Evolutionary conservation across 2,113 vertebrate species (phyloP).

Genomic region (Leptocoma aspasia): DNA sequence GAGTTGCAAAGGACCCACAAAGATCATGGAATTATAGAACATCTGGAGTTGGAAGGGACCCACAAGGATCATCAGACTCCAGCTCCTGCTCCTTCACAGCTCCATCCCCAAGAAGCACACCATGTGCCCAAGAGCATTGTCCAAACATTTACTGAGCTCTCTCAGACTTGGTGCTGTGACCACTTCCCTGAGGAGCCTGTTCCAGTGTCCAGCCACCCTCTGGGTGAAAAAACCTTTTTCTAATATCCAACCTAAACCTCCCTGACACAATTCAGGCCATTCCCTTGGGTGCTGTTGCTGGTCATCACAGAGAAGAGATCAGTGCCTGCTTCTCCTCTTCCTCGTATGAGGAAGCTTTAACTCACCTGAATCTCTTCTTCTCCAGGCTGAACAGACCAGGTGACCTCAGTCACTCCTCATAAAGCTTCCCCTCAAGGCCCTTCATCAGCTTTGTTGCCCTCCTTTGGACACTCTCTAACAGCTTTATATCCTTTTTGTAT

Average conservation of each 20-base stretch:
- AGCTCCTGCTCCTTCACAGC: not conserved
- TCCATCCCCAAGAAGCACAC: not conserved
- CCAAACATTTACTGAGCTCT: not conserved
- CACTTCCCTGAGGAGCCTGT: not conserved
- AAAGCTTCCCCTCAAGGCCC: accelerated
- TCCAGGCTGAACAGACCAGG: not conserved
- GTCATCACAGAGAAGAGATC: not conserved
- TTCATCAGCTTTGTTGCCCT: not conserved
- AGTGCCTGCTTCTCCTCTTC: not conserved
- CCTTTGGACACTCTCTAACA: accelerated
- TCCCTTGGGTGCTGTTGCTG: not conserved
- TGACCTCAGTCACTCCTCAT: accelerated
- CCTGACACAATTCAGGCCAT: not conserved
- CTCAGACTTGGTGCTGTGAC: not conserved
- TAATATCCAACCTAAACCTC: not conserved
- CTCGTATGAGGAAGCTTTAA: too few relatives aligned
- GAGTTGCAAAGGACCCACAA: not conserved
- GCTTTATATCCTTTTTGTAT: accelerated
- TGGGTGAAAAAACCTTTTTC: not conserved
- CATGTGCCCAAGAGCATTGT: not conserved
- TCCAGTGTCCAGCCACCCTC: accelerated
- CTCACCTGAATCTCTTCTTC: not conserved
- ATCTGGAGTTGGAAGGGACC: not conserved
- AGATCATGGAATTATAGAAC: not conserved
- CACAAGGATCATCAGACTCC: not conserved